Evolutionary conservation across 2,113 vertebrate species (phyloP).

Genomic region (Electrona antarctica): DNA sequence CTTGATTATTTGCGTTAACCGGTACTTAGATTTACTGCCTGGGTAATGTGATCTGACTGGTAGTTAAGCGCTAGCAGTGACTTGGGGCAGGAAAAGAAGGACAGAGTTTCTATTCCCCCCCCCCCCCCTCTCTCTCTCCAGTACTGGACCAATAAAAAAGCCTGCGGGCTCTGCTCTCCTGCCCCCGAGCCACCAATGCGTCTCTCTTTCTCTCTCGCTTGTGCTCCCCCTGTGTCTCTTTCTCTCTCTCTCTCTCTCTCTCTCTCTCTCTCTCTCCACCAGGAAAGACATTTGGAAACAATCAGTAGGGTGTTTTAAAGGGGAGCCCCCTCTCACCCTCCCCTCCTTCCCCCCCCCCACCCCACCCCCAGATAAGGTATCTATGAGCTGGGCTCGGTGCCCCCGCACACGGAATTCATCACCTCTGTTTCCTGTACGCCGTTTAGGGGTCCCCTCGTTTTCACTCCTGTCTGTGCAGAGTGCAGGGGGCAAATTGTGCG

Average conservation of each 20-base stretch:
- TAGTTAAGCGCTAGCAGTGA: conserved; percentile 79
- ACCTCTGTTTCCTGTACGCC: conserved; percentile 89
- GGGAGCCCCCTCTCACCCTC: conserved; percentile 48
- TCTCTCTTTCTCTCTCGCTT: background rate
- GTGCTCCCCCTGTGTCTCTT: conserved; percentile 34
- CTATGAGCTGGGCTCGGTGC: conserved; percentile 75
- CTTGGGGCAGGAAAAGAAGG: conserved; percentile 72
- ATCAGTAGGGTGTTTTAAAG: conserved; percentile 93
- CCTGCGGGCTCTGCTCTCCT: conserved; percentile 23
- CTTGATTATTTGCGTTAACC: conserved; percentile 76
- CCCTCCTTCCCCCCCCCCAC: conserved; percentile 62
- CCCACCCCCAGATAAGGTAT: conserved; percentile 88
- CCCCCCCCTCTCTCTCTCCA: conserved; percentile 57
- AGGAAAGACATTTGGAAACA: conserved; percentile 91
- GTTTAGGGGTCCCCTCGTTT: conserved; percentile 83
- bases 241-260: conserved; percentile 47
- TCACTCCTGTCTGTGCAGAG: conserved; percentile 66
- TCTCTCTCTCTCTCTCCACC: conserved; percentile 72
- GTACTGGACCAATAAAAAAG: conserved; percentile 80
- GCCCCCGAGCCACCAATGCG: background rate
- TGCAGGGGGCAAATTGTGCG: conserved; percentile 48
- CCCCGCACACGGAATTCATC: conserved; percentile 93
- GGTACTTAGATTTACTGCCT: conserved; percentile 77
- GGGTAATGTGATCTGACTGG: conserved; percentile 75
- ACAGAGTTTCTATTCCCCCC: conserved; percentile 67